Conservation (phyloP, 2,113 vertebrate species). For the Lathamus discolor region DNA sequence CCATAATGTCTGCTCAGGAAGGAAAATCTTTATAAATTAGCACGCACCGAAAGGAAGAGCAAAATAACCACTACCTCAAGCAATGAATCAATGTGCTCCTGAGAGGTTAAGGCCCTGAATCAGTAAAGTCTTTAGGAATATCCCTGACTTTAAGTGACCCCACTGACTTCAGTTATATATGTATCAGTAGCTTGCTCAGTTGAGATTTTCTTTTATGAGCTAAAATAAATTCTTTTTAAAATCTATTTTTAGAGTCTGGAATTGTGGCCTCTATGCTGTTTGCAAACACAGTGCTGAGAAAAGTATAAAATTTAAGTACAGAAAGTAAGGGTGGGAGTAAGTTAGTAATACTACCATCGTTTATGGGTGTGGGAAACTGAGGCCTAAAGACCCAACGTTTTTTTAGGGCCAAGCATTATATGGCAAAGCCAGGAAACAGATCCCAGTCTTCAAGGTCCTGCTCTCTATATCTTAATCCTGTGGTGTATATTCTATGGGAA, state of each 20-base stretch:
- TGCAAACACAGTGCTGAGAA: background rate
- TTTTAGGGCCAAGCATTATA: background rate
- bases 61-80: conserved; percentile 1
- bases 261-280: background rate
- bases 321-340: background rate
- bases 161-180: background rate
- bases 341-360: background rate
- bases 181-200: background rate
- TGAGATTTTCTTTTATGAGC: background rate
- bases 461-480: background rate
- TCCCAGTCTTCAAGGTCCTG: background rate
- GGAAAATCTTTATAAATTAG: conserved; percentile 5
- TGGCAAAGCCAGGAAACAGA: background rate
- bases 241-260: background rate
- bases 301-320: background rate
- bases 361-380: background rate
- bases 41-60: background rate
- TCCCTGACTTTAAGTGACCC: background rate
- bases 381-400: background rate
- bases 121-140: background rate
- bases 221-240: background rate
- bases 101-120: background rate
- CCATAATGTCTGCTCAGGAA: background rate
- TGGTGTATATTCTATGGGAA: background rate
- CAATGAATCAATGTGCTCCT: background rate